Evolutionary conservation across 2,113 vertebrate genomes (phyloP).

Genomic region (Amblyopsis rosae): DNA sequence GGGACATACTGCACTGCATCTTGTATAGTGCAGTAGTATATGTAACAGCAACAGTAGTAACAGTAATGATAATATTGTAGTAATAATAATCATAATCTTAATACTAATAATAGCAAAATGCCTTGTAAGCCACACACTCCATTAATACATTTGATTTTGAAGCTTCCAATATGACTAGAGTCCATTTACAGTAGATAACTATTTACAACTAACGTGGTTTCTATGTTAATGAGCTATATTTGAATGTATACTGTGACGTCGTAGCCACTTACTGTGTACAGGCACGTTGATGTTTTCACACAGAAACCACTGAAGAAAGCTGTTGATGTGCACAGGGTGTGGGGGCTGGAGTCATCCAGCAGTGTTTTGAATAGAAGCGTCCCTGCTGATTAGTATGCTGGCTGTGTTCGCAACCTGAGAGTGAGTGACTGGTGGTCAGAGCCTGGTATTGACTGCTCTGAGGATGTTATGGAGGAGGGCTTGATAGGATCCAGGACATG

Average conservation of each 20-base stretch:
- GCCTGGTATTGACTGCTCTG: constrained; percentile 71
- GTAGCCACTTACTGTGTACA: neutral
- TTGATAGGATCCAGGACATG: constrained; percentile 70
- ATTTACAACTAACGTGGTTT: no score
- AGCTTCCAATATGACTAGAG: no score
- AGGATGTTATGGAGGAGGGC: constrained; percentile 71
- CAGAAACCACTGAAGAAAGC: constrained; percentile 32
- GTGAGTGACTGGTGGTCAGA: constrained; percentile 69
- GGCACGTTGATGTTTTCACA: constrained; percentile 8
- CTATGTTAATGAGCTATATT: constrained; percentile 1
- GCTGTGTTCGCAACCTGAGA: constrained; percentile 57
- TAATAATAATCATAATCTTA: no score
- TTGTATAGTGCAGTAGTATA: no score
- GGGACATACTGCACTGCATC: no score
- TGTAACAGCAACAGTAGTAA: no score
- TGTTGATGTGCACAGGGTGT: constrained; percentile 31
- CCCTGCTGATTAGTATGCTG: constrained; percentile 65
- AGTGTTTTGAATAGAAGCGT: constrained; percentile 7
- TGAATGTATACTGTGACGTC: neutral
- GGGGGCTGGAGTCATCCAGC: constrained; percentile 42
- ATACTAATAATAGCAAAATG: no score
- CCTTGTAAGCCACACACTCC: no score
- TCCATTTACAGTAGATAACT: no score
- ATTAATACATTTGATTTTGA: no score
- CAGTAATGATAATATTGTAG: no score